Base-by-base conservation (phyloP, 2,797 vertebrate genomes). In the Syngnathus rostellatus region DNA sequence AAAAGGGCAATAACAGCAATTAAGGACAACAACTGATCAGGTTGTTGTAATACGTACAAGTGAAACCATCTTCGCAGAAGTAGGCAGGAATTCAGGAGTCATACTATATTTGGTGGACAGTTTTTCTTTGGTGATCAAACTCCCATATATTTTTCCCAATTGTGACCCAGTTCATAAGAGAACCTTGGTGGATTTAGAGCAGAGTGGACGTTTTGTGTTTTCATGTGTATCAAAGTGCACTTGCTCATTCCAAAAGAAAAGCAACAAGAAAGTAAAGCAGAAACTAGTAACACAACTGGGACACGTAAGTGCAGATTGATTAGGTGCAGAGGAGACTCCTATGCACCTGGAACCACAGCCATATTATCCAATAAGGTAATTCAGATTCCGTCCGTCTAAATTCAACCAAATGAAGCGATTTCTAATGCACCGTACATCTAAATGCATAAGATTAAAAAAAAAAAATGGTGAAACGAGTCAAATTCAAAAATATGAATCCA, bases 211-310 rank as follows among this genome's bases (percentile, higher is more conserved):
- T 87, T 85, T 86, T 90, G 85, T 89, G 83, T 78, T 80, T 86
- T 81, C 75, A 75, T 23, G 61, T 72, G 79, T 74, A 72, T 84
- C 66, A 79, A 82, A 83, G 84, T 91, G 89, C 75, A 85, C 84
- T 89, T 87, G 86, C 85, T 89, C 80, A 84, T 78, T 81, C 86
- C 72, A 83, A 83, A 50, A 87, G 78, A 75, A 82, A 83, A 83
- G 68, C 67, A 88, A 79, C 84, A 76, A 79, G 68, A 66, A 85
- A 79, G 69, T 81, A 72, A 87, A 76, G 64, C 76, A 40, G 31
- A 59, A 59, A 59, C 8, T 19, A 1, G 37, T 10, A 59, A 59
- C 31, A 59, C 7, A 40, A 39, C 57, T 39, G 57, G 55, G 31
- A 58, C 16, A 38, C 16, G 50, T 51, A 19, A 51, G 50, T 21